Base-by-base conservation (phyloP, 1,140 invertebrate genomes). In the Hydropsyche tenuis region DNA sequence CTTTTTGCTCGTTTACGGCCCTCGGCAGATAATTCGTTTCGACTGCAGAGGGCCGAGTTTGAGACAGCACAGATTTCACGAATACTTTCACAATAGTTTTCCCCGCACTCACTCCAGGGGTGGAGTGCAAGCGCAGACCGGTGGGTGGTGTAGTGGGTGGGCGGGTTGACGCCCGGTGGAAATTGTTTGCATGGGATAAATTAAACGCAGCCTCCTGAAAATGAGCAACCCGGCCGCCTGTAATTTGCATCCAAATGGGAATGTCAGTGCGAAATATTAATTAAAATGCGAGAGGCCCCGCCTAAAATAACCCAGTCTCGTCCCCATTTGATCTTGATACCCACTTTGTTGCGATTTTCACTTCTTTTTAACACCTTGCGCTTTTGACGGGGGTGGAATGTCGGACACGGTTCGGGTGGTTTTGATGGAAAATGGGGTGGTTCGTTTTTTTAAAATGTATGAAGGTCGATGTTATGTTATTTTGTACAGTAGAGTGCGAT, bases 221-320 rank as follows among this genome's bases (percentile, higher is more conserved):
- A 77, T 76, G 75, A 76, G 72, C 63, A 66, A 53, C 51, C 51
- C 43, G 53, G 46, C 27, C 63, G 69, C 62, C 56, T 68, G 75
- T 73, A 77, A 77, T 77, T 77, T 77, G 73, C 75, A 77, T 77
- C 68, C 62, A 74, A 77, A 77, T 77, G 73, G 75, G 70, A 77
- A 77, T 74, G 73, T 72, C 70, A 68, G 75, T 71, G 45, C 69
- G 70, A 73, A 56, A 74, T 77, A 74, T 77, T 77, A 77, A 77
- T 77, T 77, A 77, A 74, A 77, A 72, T 73, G 60, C 75, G 71
- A 72, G 45, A 64, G 18, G 18, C 42, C 22, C 23, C 60, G 14
- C 37, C 37, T 43, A 20, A 7, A 53, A 20, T 20, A 1, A 20
- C 6, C 25, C n/a, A 45, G n/a, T 45, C 43, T 45, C 43, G 43